Percentiles rank a stretch among this genome's conserved stretches.
Conservation (phyloP, 1,140 invertebrate genomes). For the Ips nitidus region DNA sequence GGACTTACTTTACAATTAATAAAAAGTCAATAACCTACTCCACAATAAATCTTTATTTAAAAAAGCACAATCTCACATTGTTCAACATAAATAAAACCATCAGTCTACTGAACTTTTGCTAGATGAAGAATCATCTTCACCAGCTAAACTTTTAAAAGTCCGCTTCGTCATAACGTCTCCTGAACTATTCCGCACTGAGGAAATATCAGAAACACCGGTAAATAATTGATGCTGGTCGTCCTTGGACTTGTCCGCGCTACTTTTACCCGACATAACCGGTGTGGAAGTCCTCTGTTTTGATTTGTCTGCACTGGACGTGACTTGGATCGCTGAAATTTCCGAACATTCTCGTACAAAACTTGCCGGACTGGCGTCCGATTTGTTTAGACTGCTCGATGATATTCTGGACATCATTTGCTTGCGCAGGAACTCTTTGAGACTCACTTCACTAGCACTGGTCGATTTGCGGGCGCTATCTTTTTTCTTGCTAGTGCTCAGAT, state of each 20-base stretch:
- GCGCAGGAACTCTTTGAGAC: conserved; percentile 42
- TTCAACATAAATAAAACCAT: not conserved
- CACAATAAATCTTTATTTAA: not conserved
- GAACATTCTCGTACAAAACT: conserved; percentile 40
- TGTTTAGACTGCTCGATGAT: conserved; percentile 43
- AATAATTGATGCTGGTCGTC: conserved; percentile 52
- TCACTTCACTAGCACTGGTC: conserved; percentile 41
- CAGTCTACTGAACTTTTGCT: conserved; percentile 10
- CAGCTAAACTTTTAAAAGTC: conserved; percentile 20
- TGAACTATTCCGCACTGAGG: conserved; percentile 51
- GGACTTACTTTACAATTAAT: no score
- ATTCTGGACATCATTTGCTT: conserved; percentile 40
- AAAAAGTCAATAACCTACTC: no score
- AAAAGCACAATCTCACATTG: not conserved
- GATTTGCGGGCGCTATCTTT: conserved; percentile 8
- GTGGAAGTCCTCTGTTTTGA: conserved; percentile 56
- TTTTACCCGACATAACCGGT: conserved; percentile 46
- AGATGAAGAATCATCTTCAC: conserved; percentile 11
- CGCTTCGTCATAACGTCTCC: conserved; percentile 5
- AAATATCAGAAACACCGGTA: conserved; percentile 56
- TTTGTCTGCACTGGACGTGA: conserved; percentile 39
- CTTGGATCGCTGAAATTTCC: conserved; percentile 41
- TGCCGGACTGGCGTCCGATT: conserved; percentile 35
- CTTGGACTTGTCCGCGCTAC: conserved; percentile 47
- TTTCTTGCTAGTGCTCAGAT: conserved; percentile 48